Evolutionary conservation across 2,888 invertebrate genomes (phyloP).

Genomic region (Hartigia nigra): DNA sequence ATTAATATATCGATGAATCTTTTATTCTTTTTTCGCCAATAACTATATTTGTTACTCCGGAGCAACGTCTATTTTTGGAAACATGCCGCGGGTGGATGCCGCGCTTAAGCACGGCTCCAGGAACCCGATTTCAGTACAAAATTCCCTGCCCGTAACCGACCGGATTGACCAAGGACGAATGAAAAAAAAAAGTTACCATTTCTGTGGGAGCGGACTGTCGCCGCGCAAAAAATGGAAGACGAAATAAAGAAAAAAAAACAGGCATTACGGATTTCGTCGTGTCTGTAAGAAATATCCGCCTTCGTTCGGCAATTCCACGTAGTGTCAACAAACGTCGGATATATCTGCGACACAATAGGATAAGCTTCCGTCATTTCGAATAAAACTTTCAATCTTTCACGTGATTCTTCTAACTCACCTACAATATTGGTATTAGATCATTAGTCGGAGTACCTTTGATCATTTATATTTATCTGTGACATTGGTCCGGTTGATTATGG

Average conservation of each 20-base stretch:
- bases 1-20: not conserved
- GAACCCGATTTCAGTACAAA: not conserved
- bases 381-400: not conserved
- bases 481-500: not conserved
- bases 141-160: constrained; percentile 15
- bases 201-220: not conserved
- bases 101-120: not conserved
- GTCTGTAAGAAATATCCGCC: not conserved
- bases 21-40: not conserved
- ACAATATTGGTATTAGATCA: not conserved
- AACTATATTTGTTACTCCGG: not conserved
- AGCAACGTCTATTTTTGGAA: not conserved
- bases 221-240: not conserved
- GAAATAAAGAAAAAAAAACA: not conserved
- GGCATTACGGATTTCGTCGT: not conserved
- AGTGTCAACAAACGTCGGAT: not conserved
- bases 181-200: constrained; percentile 11
- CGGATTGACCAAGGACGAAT: constrained; percentile 22
- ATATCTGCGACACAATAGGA: not conserved
- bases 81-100: not conserved
- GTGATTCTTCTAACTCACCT: not conserved
- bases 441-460: not conserved
- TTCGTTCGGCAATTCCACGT: not conserved
- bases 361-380: not conserved
- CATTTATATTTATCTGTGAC: not conserved